Conservation (phyloP, 2,797 vertebrate species). For the Pseudochirops corinnae region DNA sequence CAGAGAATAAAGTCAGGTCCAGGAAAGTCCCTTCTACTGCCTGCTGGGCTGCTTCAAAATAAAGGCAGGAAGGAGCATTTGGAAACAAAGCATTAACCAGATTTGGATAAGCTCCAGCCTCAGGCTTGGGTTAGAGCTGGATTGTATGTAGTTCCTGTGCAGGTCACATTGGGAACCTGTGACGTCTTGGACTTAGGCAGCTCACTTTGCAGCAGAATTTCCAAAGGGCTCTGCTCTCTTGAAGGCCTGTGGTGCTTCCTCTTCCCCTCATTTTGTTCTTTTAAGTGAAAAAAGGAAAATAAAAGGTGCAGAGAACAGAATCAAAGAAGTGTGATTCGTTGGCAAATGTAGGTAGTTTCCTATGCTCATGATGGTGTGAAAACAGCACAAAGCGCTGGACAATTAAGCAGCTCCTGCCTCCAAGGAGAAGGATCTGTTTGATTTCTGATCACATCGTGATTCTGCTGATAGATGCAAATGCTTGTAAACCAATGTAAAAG, state of each 20-base stretch:
- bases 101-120: not conserved
- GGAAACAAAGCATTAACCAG: not conserved
- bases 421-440: slow-evolving; percentile 36
- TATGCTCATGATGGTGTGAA: not conserved
- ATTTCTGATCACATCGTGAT: slow-evolving; percentile 12
- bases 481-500: slow-evolving; percentile 16
- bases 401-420: not conserved
- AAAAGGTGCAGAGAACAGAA: not conserved
- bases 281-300: not conserved
- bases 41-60: not conserved
- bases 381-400: not conserved
- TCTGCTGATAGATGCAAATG: slow-evolving; percentile 21
- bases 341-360: not conserved
- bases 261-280: not conserved
- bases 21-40: not conserved
- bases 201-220: not conserved
- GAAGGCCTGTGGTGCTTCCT: not conserved
- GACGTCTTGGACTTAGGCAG: not conserved
- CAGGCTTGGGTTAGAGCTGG: not conserved
- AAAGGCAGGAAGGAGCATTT: not conserved
- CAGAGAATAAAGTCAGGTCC: not conserved
- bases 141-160: no score
- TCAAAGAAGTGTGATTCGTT: not conserved
- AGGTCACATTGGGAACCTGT: not conserved
- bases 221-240: not conserved